phyloP scores from a whole-genome alignment of 2,113 vertebrate genomes.

The Tautogolabrus adspersus region DNA sequence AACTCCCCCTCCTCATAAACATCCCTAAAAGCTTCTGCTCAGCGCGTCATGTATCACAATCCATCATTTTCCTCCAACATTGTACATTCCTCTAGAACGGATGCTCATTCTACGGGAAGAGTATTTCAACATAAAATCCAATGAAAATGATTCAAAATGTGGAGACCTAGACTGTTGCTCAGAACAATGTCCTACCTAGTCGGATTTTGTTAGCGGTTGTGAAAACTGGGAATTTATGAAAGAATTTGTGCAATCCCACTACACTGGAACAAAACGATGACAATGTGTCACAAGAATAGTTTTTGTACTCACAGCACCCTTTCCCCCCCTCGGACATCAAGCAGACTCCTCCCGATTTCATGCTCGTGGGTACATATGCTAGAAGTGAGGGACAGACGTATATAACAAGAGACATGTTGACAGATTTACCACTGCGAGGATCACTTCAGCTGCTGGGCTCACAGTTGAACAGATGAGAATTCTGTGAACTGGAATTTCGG shows the following conservation, averaged over 20 bases:
- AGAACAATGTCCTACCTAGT: too few relatives aligned
- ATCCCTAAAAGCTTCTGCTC: conserved; percentile 51
- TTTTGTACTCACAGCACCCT: not conserved
- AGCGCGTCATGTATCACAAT: conserved; percentile 16
- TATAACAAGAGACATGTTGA: conserved; percentile 54
- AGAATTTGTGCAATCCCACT: not conserved
- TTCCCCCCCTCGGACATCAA: conserved; percentile 32
- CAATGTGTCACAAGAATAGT: not conserved
- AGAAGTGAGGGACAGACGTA: conserved; percentile 43
- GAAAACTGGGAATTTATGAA: not conserved
- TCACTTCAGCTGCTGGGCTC: conserved; percentile 43
- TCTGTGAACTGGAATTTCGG: conserved; percentile 31
- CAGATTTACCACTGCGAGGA: conserved; percentile 65
- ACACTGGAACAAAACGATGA: not conserved
- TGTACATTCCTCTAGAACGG: not conserved
- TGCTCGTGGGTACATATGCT: conserved; percentile 52
- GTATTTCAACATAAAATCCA: not conserved
- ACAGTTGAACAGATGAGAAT: conserved; percentile 49
- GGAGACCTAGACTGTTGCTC: not conserved
- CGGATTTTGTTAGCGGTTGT: not conserved
- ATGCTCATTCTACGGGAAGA: not conserved
- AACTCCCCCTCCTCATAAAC: conserved; percentile 22
- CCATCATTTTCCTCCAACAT: not conserved
- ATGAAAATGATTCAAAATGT: not conserved
- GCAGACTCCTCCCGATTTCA: conserved; percentile 67